Evolutionary conservation across 2,113 vertebrate genomes (phyloP).

Genomic region (Hiodon alosoides): DNA sequence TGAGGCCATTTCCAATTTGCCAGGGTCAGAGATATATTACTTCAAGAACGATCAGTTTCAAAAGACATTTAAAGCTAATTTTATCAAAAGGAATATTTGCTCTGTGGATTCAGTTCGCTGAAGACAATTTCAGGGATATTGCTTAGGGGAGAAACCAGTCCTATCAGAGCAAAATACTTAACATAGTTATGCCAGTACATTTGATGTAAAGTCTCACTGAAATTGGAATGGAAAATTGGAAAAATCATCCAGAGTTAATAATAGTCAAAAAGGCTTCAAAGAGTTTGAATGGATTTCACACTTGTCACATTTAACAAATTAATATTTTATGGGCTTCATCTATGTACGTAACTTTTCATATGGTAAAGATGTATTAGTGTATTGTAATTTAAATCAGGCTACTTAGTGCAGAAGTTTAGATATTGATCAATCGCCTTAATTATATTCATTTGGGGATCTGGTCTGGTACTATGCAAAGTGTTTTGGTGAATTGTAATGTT

Average conservation of each 20-base stretch:
- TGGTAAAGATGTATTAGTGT: conserved; percentile 16
- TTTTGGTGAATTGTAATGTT: conserved; percentile 24
- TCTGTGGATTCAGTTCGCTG: too few species aligned
- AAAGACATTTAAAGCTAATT: background rate
- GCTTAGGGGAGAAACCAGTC: background rate
- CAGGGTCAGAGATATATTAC: background rate
- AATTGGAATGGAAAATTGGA: too few species aligned
- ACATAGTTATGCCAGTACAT: conserved; percentile 2
- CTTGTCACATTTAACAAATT: too few species aligned
- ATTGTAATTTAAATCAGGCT: conserved; percentile 23
- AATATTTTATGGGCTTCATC: background rate
- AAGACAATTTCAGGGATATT: background rate
- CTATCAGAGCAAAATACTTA: background rate
- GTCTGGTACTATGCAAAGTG: conserved; percentile 48
- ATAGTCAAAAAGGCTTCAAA: background rate
- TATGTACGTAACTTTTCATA: conserved; percentile 19
- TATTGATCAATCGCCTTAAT: conserved; percentile 44
- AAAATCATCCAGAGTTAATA: background rate
- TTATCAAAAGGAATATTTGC: background rate
- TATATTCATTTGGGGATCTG: conserved; percentile 28
- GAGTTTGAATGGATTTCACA: background rate
- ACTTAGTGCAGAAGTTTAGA: conserved; percentile 15
- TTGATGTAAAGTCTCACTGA: too few species aligned
- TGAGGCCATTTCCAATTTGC: too few species aligned
- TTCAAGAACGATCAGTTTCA: background rate